phyloP scores from a whole-genome alignment of 2,888 invertebrate species.

The Leptopilina drosophilae region DNA sequence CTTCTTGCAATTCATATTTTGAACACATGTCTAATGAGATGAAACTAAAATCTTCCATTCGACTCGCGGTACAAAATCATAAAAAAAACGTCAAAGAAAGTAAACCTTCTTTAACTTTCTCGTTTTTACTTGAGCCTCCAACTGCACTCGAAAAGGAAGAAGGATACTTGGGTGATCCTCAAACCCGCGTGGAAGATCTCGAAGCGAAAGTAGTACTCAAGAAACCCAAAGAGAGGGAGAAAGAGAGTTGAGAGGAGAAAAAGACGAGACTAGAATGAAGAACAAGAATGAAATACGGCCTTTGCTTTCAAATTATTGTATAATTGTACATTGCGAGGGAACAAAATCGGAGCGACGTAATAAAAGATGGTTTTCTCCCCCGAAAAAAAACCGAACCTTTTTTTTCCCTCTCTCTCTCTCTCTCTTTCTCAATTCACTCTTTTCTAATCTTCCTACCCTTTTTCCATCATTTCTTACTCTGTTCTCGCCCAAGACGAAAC shows the following conservation, averaged over 20 bases:
- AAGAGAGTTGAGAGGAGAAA: conserved; percentile 44
- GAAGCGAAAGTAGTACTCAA: conserved; percentile 47
- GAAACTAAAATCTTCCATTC: too few species aligned
- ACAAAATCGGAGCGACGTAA: conserved; percentile 69
- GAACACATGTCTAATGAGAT: too few species aligned
- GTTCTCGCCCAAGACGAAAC: conserved; percentile 22
- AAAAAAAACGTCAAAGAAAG: conserved; percentile 12
- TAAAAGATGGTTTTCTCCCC: conserved; percentile 66
- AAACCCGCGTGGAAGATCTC: conserved; percentile 36
- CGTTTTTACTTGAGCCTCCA: conserved; percentile 19
- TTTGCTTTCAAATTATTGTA: conserved; percentile 71
- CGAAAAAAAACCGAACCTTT: conserved; percentile 53
- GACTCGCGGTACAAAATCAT: too few species aligned
- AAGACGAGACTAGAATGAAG: conserved; percentile 42
- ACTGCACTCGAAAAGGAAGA: conserved; percentile 30
- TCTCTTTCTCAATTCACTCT: conserved; percentile 56
- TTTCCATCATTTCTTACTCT: not conserved
- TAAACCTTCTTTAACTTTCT: not conserved
- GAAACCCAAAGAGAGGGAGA: conserved; percentile 40
- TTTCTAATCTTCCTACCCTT: conserved; percentile 45
- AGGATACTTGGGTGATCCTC: conserved; percentile 35
- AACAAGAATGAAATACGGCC: conserved; percentile 62
- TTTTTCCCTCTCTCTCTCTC: not conserved
- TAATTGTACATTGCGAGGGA: conserved; percentile 71
- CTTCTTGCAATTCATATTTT: too few species aligned